Base-by-base conservation (phyloP, 2,113 vertebrate species). In the Solea solea region DNA sequence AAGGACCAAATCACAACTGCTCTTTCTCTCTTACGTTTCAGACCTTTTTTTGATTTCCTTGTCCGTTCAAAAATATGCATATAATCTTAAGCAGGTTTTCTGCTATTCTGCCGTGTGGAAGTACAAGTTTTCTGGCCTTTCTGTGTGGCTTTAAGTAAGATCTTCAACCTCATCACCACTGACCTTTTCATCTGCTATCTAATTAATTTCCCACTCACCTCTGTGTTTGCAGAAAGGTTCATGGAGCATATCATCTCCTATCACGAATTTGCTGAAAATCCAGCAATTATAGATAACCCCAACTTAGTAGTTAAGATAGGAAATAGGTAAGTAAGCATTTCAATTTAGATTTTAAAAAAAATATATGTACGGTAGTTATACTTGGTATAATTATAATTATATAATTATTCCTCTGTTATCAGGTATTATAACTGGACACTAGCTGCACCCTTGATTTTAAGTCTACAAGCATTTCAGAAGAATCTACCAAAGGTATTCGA, bases 351-450 rank as follows among this genome's bases (percentile, higher is more conserved):
- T 69, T 48, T 3, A 41, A 49, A 72, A 45, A 8, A 14, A 3
- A 49, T n/a, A 25, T 4, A 25, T 48, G 51, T 53, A 68, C 69
- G 15, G 51, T 39, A 40, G 39, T 34, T 34, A 1, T 64, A 5
- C 27, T 5, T 49, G 5, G 8, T 66, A 21, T 21, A 21, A 21
- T 21, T 21, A 21, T 21, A 21, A 21, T 21, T 21, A 21, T 21
- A 21, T 21, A 21, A 21, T 21, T 21, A 21, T 21, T 1, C 21
- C 21, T 21, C 21, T 66, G 0, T 71, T 0, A 49, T 84, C 90
- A 99, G 98, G 82, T 99, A 98, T 89, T 99, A 98, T 85, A 99
- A 98, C 89, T 99, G 98, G 98, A 95, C 97, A 0, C 90, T 99
- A 86, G 98, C 98, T 74, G 97, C 97, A 82, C 98, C 98, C 1